Conservation (phyloP, 2,888 invertebrate genomes). For the Ormia ochracea region DNA sequence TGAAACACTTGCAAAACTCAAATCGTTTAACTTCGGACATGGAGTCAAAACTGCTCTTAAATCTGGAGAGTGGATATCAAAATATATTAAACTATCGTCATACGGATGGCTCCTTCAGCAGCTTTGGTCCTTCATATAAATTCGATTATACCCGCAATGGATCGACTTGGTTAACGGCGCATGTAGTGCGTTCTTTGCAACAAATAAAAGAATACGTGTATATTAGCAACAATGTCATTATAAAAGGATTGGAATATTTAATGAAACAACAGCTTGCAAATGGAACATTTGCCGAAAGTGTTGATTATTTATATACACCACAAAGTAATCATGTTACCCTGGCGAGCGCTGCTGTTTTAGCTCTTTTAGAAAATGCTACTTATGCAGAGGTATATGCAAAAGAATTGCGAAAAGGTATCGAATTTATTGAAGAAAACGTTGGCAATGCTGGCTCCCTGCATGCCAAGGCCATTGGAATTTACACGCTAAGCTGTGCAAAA, state of each 20-base stretch:
- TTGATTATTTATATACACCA: conserved; percentile 83
- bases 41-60: conserved; percentile 78
- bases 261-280: conserved; percentile 82
- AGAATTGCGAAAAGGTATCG: conserved; percentile 85
- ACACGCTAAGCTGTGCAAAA: conserved; percentile 85
- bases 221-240: conserved; percentile 83
- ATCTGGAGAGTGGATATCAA: conserved; percentile 92
- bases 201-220: conserved; percentile 83
- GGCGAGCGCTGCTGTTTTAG: conserved; percentile 86
- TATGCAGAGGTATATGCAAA: conserved; percentile 78
- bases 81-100: conserved; percentile 90
- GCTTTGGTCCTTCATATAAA: conserved; percentile 81
- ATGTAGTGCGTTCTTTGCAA: conserved; percentile 85
- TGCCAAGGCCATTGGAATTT: conserved; percentile 85
- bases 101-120: conserved; percentile 91
- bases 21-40: conserved; percentile 82
- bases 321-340: conserved; percentile 82
- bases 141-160: conserved; percentile 78
- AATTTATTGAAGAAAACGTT: conserved; percentile 84
- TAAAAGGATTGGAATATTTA: conserved; percentile 84
- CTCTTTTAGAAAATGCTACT: conserved; percentile 81
- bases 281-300: conserved; percentile 88
- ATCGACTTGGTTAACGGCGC: conserved; percentile 89
- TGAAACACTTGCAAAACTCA: conserved; percentile 85
- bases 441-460: conserved; percentile 83